phyloP scores from a whole-genome alignment of 2,797 vertebrate genomes.

The Acanthurus leucopareius region DNA sequence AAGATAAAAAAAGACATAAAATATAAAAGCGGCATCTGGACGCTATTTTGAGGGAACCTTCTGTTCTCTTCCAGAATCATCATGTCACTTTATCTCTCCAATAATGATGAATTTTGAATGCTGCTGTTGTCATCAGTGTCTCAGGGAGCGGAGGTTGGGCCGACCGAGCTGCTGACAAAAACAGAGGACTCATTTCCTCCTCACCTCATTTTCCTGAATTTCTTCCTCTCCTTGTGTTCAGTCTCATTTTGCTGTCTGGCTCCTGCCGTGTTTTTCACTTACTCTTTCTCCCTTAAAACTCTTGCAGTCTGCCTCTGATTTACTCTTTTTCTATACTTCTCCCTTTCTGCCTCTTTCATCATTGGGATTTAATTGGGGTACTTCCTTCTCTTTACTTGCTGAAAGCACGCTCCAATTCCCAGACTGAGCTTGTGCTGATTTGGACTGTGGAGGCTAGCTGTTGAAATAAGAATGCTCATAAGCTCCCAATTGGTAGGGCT shows the following conservation, averaged over 20 bases:
- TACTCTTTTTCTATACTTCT: constrained; percentile 1
- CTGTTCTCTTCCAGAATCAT: constrained; percentile 47
- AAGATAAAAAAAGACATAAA: constrained; percentile 69
- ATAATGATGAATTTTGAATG: constrained; percentile 51
- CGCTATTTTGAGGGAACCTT: constrained; percentile 40
- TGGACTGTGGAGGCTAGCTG: background rate
- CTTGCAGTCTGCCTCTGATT: constrained; percentile 15
- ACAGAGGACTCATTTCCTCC: background rate
- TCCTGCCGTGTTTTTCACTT: constrained; percentile 14
- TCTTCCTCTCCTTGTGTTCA: background rate
- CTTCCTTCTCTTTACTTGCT: constrained; percentile 41
- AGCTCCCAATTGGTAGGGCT: background rate
- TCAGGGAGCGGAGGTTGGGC: background rate
- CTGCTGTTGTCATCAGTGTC: background rate
- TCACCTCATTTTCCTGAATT: background rate
- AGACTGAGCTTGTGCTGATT: constrained; percentile 3
- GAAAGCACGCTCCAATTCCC: constrained; percentile 26
- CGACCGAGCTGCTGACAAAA: background rate
- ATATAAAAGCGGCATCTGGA: constrained; percentile 77
- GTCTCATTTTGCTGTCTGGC: background rate
- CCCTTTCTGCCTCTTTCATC: constrained; percentile 68
- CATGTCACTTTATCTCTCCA: constrained; percentile 40
- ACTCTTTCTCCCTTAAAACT: constrained; percentile 30
- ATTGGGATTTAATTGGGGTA: constrained; percentile 60
- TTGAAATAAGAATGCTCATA: constrained; percentile 8